Conservation (phyloP, 2,113 vertebrate genomes). For the Perca flavescens region DNA sequence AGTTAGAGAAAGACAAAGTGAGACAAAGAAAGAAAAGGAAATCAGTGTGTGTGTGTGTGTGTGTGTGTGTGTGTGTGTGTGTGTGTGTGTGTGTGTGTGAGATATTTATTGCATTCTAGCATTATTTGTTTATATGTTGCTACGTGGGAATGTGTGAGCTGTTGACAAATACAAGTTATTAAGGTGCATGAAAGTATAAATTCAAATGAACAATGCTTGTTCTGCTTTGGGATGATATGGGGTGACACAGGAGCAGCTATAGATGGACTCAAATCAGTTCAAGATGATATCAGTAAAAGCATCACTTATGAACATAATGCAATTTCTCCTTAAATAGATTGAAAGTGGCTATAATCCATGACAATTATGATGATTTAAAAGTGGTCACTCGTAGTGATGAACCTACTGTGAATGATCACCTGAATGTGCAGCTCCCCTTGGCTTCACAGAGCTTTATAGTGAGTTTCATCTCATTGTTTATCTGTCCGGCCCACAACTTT, state of each 20-base stretch:
- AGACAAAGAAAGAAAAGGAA: slow-evolving; percentile 26
- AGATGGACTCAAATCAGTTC: background rate
- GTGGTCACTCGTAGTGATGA: no score
- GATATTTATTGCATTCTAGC: slow-evolving; percentile 6
- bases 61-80: background rate
- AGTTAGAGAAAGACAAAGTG: slow-evolving; percentile 29
- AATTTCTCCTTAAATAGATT: no score
- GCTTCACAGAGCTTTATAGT: no score
- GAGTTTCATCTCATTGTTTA: no score
- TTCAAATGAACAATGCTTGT: slow-evolving; percentile 18
- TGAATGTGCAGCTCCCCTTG: no score
- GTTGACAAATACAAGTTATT: slow-evolving; percentile 2
- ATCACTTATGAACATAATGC: background rate
- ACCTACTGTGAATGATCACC: no score
- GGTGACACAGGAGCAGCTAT: background rate
- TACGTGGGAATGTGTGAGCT: slow-evolving; percentile 13
- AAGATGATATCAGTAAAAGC: background rate
- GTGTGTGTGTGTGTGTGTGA: no score
- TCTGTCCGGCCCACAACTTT: no score
- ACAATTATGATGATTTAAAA: no score
- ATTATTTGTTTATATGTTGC: background rate
- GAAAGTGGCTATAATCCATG: no score
- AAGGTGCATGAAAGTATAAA: background rate
- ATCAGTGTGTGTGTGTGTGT: background rate
- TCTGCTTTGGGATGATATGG: background rate